These are phyloP conservation scores for Amphibalanus amphitrite DNA, from an alignment of 1,140 invertebrate genomes.

Conservation along the genomic window DNA sequence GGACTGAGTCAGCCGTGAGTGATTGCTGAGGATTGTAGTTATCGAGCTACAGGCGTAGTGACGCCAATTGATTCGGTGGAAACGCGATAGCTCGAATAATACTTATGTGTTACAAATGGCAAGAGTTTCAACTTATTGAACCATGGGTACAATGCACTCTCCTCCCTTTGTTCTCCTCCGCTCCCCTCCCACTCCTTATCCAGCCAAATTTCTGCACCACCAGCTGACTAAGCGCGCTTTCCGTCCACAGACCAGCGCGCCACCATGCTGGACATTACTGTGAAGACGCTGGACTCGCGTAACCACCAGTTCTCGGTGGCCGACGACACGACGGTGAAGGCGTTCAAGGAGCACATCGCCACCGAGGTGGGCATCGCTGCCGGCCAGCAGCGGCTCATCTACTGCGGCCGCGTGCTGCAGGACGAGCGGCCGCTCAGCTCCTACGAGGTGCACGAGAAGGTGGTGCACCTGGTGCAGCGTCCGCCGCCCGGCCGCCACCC, in stretches of 20 bases:
- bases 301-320: conserved; percentile 69
- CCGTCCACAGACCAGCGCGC: not conserved
- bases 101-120: too few relatives aligned
- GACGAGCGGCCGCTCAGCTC: conserved; percentile 60
- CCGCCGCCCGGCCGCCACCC: conserved; percentile 39
- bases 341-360: conserved; percentile 71
- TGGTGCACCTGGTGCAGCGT: conserved; percentile 80
- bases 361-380: conserved; percentile 53
- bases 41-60: too few relatives aligned
- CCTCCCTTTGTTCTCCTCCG: too few relatives aligned
- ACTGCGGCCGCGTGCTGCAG: conserved; percentile 74
- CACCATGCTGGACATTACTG: conserved; percentile 62
- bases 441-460: conserved; percentile 69
- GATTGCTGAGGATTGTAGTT: too few relatives aligned
- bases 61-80: too few relatives aligned
- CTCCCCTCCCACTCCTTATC: too few relatives aligned
- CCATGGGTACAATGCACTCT: too few relatives aligned
- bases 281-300: conserved; percentile 83
- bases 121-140: too few relatives aligned
- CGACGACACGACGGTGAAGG: conserved; percentile 65
- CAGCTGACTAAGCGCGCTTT: too few relatives aligned
- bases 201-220: too few relatives aligned
- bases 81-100: too few relatives aligned
- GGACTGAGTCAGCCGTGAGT: too few relatives aligned
- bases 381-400: conserved; percentile 73